Base-by-base conservation (phyloP, 1,140 invertebrate species). In the Pogonognathellus flavescens region DNA sequence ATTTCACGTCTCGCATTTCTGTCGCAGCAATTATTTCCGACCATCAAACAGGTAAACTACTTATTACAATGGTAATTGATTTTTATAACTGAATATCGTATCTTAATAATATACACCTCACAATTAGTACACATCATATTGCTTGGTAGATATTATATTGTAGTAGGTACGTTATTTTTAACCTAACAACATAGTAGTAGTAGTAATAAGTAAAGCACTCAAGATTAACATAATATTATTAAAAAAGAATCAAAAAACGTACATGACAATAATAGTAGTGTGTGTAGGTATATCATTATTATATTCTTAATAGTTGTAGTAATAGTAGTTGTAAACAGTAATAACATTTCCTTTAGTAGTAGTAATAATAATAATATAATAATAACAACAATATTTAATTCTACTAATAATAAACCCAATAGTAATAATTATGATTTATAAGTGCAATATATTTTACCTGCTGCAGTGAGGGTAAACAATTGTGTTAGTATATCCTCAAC, bases 1-100 rank as follows among this genome's bases (percentile, higher is more conserved):
- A 76, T 76, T 76, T 76, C 70, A 76, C 70, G 70, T 76, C 70
- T 76, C 70, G 70, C 70, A 76, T 76, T 76, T 76, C 70, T 76
- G 70, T 76, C 70, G 70, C 41, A 50, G 70, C 25, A 76, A 76
- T 76, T 76, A 76, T 49, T 76, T 76, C 70, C 70, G 41, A 76
- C 70, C 70, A 76, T 76, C 70, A 76, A 76, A 76, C 70, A 76
- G 70, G 70, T 76, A 76, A 76, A 76, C 70, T 76, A 76, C 70
- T 76, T 76, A 76, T 76, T 49, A 76, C 70, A 76, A 31, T 76
- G 70, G 41, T 76, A 76, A 76, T 76, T 66, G 62, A 20, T 41
- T 41, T 41, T 41, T 41, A 41, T 66, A 66, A 66, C 62, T 76
- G 25, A 76, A 76, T 41, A 41, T 76, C 70, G 31, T 76, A 76